Conservation (phyloP, 2,797 vertebrate species). For the Jordanella pulchra region DNA sequence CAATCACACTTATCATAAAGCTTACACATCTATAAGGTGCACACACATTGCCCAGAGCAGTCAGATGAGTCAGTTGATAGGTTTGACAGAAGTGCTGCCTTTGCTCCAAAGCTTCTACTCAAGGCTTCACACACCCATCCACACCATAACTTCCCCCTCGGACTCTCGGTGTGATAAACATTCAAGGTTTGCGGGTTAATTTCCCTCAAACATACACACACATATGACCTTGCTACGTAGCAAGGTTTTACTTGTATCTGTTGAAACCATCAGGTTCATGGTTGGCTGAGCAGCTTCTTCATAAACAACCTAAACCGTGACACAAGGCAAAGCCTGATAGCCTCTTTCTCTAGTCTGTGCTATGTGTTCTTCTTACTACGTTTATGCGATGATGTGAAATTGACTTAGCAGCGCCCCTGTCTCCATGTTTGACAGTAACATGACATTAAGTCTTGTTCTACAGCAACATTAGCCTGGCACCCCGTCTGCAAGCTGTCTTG, state of each 20-base stretch:
- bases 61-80: constrained; percentile 72
- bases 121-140: constrained; percentile 34
- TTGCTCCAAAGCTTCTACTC: constrained; percentile 59
- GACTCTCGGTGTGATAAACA: constrained; percentile 45
- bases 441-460: constrained; percentile 76
- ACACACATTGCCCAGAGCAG: constrained; percentile 47
- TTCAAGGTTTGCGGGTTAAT: constrained; percentile 40
- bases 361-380: constrained; percentile 5
- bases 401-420: constrained; percentile 61
- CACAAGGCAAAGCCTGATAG: constrained; percentile 45
- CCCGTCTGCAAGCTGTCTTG: constrained; percentile 65
- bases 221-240: constrained; percentile 63
- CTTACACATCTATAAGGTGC: constrained; percentile 33
- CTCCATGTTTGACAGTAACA: constrained; percentile 66
- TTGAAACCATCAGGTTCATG: constrained; percentile 57
- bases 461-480: constrained; percentile 63
- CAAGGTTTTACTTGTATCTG: constrained; percentile 58
- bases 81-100: constrained; percentile 76
- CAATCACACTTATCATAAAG: constrained; percentile 40
- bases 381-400: constrained; percentile 43
- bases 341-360: constrained; percentile 28
- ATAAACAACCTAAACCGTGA: constrained; percentile 58
- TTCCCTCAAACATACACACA: not conserved
- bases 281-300: constrained; percentile 61
- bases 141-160: constrained; percentile 47